Base-by-base conservation (phyloP, 2,888 invertebrate genomes). In the Ichneumoninae sp. region DNA sequence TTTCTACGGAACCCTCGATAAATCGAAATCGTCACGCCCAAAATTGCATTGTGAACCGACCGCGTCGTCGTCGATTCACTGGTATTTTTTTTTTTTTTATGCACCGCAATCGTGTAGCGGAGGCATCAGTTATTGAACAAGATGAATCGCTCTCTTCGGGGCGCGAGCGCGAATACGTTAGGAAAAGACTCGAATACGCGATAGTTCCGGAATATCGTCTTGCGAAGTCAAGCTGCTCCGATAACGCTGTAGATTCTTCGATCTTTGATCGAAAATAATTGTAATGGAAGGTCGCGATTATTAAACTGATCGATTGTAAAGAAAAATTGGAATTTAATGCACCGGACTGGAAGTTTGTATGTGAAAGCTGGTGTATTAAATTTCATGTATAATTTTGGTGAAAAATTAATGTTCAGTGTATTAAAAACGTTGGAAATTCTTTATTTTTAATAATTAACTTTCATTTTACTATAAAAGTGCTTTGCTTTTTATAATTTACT, bases 21-120 rank as follows among this genome's bases (percentile, higher is more conserved):
- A 92, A 93, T 92, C 90, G 89, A 87, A 89, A 91, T 91, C 90
- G 93, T 93, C 93, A 93, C 93, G 93, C 93, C 93, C 93, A 90
- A 89, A 91, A 90, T 84, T 83, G 83, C 86, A 88, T 88, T 88
- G 88, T 88, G 83, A 74, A 30, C 75, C 86, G 65, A 83, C 87
- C 83, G 87, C 85, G 66, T 60, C 63, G 40, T 13, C 80, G 22
- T 78, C 65, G 26, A 84, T 77, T 63, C 83, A 81, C 75, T 75
- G 86, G 87, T 86, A 74, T n/a, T 78, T 75, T 76, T 76, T 74
- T 44, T 74, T 44, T 57, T 33, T 66, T 69, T 44, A 33, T 81
- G 65, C 70, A 74, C 74, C 78, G 47, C 81, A 84, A 84, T 81
- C 70, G 65, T 40, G 70, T 50, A 81, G 65, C 73, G 74, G 77